phyloP scores from a whole-genome alignment of 2,888 invertebrate species.

The Leptopilina myrica region DNA sequence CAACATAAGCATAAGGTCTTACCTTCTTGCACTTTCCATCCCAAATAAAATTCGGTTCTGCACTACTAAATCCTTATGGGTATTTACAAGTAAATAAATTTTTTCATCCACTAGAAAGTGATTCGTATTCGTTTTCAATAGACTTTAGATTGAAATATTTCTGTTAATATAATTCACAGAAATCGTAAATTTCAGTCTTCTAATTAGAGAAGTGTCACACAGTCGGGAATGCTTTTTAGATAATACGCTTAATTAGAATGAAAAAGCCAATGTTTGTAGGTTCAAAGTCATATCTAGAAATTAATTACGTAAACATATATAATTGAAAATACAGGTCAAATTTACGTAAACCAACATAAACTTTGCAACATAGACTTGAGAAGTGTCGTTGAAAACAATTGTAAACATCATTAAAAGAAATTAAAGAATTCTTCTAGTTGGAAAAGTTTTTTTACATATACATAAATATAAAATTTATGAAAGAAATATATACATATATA shows the following conservation, averaged over 20 bases:
- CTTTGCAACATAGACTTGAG: background rate
- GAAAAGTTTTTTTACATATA: too few relatives aligned
- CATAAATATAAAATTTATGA: background rate
- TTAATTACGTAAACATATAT: background rate
- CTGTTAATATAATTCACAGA: background rate
- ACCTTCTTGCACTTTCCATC: too few relatives aligned
- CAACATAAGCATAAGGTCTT: too few relatives aligned
- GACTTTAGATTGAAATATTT: background rate
- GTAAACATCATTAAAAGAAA: too few relatives aligned
- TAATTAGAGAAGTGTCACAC: slow-evolving; percentile 14
- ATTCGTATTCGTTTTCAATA: background rate
- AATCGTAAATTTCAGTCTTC: background rate
- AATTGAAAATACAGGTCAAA: background rate
- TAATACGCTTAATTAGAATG: slow-evolving; percentile 1
- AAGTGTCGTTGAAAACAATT: background rate
- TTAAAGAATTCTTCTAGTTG: too few relatives aligned
- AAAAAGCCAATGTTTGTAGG: background rate
- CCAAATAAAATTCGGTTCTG: too few relatives aligned
- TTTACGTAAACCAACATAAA: background rate
- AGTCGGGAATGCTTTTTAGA: background rate
- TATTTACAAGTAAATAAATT: too few relatives aligned
- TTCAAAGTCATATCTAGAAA: slow-evolving; percentile 3
- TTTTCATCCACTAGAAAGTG: background rate
- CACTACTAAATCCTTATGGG: too few relatives aligned
- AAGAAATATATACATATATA: background rate